These are phyloP conservation scores for Saxidomus purpurata DNA, from an alignment of 1,140 invertebrate genomes.

Conservation along the genomic window DNA sequence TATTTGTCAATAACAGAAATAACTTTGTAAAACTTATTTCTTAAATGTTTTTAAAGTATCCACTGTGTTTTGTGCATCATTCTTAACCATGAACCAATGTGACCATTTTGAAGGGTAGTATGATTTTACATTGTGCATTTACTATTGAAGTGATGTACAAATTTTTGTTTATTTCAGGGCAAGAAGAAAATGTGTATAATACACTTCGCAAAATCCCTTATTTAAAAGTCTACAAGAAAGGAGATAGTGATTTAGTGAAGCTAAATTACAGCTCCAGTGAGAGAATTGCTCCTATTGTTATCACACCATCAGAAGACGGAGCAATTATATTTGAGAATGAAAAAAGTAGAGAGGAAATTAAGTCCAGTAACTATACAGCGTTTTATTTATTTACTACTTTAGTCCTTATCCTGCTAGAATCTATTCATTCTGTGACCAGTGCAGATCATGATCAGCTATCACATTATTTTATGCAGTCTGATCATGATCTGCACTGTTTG, in stretches of 20 bases:
- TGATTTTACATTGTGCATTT: too few species aligned
- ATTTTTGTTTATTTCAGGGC: background rate
- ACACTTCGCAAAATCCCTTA: background rate
- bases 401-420: too few species aligned
- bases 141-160: background rate
- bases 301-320: conserved; percentile 37
- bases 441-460: too few species aligned
- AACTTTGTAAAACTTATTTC: background rate
- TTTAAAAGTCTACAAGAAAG: conserved; percentile 52
- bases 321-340: conserved; percentile 19
- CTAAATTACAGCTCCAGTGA: conserved; percentile 41
- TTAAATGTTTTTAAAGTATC: too few species aligned
- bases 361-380: background rate
- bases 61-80: background rate
- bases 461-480: too few species aligned
- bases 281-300: conserved; percentile 49
- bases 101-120: too few species aligned
- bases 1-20: background rate
- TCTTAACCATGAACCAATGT: background rate
- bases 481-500: too few species aligned
- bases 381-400: too few species aligned
- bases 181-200: conserved; percentile 20
- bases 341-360: background rate
- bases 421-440: too few species aligned
- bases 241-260: background rate